phyloP scores from a whole-genome alignment of 2,888 invertebrate species.

The Bursaphelenchus okinawaensis region DNA sequence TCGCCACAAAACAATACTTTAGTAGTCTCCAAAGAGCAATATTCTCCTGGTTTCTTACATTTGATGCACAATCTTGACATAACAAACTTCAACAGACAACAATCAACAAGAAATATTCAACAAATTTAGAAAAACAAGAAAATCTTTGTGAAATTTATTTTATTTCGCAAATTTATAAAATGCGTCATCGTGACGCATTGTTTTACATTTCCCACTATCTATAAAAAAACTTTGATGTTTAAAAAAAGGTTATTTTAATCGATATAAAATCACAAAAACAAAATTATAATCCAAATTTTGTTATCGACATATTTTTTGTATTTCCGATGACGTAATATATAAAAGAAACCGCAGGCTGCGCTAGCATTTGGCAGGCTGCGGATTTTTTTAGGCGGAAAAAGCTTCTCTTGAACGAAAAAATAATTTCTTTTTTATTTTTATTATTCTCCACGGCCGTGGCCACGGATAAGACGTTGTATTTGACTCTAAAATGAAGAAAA shows the following conservation, averaged over 20 bases:
- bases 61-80: not conserved
- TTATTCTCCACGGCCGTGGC: no score
- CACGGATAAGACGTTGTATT: not conserved
- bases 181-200: not conserved
- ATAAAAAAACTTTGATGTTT: no score
- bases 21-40: not conserved
- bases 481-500: not conserved
- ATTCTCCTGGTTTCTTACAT: not conserved
- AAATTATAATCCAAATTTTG: no score
- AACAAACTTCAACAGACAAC: not conserved
- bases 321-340: no score
- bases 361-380: not conserved
- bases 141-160: not conserved
- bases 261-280: no score
- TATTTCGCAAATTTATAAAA: not conserved
- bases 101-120: not conserved
- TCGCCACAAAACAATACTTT: slow-evolving; percentile 4
- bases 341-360: no score
- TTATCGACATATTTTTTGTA: not conserved
- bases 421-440: not conserved
- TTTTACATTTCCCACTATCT: not conserved
- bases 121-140: not conserved
- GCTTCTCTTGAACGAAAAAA: not conserved
- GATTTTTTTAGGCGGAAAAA: not conserved
- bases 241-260: no score